Percentiles rank a stretch among this genome's conserved stretches.
These are phyloP conservation scores for Carassius auratus DNA, from an alignment of 2,113 vertebrate species.

Conservation along the genomic window DNA sequence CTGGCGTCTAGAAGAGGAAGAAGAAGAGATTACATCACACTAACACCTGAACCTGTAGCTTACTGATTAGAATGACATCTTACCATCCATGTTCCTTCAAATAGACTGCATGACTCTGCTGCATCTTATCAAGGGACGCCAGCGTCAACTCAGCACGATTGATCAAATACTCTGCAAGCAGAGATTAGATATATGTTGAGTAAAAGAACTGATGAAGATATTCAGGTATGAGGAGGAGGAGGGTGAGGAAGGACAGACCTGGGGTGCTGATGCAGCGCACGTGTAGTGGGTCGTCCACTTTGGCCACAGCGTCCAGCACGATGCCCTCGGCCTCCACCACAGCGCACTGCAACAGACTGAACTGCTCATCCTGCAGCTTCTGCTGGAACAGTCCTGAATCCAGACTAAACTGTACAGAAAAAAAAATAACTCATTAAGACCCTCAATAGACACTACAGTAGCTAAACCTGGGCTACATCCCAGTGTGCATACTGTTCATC, in stretches of 20 bases:
- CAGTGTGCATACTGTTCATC: not conserved
- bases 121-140: conserved; percentile 80
- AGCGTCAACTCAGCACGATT: conserved; percentile 79
- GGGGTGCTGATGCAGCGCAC: conserved; percentile 83
- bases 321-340: conserved; percentile 81
- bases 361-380: conserved; percentile 78
- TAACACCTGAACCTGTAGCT: not conserved
- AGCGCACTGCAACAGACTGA: conserved; percentile 75
- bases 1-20: conserved; percentile 74
- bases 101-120: conserved; percentile 74
- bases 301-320: conserved; percentile 83
- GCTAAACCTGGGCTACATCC: not conserved
- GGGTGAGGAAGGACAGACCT: conserved; percentile 69
- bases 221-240: not conserved
- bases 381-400: conserved; percentile 64
- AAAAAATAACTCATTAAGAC: not conserved
- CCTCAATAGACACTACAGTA: not conserved
- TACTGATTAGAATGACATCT: conserved; percentile 29
- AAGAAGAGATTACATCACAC: not conserved
- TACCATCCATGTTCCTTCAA: conserved; percentile 78
- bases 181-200: not conserved
- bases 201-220: not conserved
- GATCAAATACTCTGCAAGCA: conserved; percentile 85
- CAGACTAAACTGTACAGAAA: conserved; percentile 65
- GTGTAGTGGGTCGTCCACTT: conserved; percentile 86